Percentiles rank a stretch among this genome's conserved stretches.
Conservation (phyloP, 1,140 invertebrate genomes). For the Atta cephalotes region DNA sequence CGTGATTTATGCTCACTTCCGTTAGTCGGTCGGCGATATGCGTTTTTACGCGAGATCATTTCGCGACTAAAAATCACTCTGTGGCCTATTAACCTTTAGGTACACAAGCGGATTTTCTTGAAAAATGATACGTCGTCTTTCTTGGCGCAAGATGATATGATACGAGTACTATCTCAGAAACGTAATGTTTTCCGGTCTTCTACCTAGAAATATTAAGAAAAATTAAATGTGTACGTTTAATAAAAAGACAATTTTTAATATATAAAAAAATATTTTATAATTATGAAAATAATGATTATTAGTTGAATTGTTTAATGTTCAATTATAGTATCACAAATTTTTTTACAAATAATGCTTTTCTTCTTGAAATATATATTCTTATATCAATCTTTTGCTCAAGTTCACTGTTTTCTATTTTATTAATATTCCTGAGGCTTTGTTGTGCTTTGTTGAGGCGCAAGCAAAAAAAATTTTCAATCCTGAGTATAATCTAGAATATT, state of each 20-base stretch:
- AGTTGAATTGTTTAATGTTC: background rate
- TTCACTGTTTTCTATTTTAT: background rate
- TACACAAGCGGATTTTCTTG: constrained; percentile 23
- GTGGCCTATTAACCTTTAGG: constrained; percentile 53
- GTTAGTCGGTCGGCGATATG: constrained; percentile 8
- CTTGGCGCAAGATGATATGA: constrained; percentile 11
- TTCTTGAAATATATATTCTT: background rate
- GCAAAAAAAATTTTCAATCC: background rate
- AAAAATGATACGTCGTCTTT: constrained; percentile 40
- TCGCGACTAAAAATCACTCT: constrained; percentile 46
- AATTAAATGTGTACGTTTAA: background rate
- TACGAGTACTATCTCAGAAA: background rate
- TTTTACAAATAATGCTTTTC: background rate
- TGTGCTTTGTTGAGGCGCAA: background rate
- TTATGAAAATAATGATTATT: background rate
- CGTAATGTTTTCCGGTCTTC: constrained; percentile 1
- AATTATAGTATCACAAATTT: background rate
- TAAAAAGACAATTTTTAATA: background rate
- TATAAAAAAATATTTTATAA: background rate
- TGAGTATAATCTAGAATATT: background rate
- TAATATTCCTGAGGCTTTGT: background rate
- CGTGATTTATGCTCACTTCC: constrained; percentile 47
- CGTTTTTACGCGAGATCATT: constrained; percentile 49
- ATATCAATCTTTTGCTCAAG: background rate
- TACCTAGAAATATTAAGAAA: constrained; percentile 13